Percentiles rank a stretch among this genome's conserved stretches.
Conservation (phyloP, 2,888 invertebrate genomes). For the Epicampocera succincta region DNA sequence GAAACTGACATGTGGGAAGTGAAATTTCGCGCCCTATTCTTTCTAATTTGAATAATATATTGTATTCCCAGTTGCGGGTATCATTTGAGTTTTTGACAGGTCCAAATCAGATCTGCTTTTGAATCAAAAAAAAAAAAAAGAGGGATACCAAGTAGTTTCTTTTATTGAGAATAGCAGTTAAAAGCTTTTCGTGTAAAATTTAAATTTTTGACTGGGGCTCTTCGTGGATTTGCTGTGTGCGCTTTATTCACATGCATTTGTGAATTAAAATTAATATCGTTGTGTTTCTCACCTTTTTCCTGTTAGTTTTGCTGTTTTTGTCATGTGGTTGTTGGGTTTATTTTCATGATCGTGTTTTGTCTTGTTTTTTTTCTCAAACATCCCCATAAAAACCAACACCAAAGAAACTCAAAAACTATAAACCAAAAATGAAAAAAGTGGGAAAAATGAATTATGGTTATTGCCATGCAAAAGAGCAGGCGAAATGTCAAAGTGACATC, state of each 20-base stretch:
- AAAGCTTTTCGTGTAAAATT: too few species aligned
- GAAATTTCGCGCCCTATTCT: too few species aligned
- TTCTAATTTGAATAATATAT: too few species aligned
- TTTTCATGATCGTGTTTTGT: conserved; percentile 51
- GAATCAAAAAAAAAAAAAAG: too few species aligned
- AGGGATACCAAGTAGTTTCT: too few species aligned
- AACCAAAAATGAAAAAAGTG: conserved; percentile 48
- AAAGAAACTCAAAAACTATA: conserved; percentile 31
- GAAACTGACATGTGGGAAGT: too few species aligned
- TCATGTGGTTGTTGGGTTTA: conserved; percentile 40
- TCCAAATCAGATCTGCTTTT: too few species aligned
- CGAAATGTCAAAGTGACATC: conserved; percentile 82
- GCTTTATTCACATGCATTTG: not conserved
- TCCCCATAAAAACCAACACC: conserved; percentile 63
- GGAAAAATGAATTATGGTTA: conserved; percentile 82
- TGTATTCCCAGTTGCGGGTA: too few species aligned
- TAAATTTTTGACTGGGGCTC: not conserved
- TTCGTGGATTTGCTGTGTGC: not conserved
- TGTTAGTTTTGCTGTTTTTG: conserved; percentile 32
- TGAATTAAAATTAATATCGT: conserved; percentile 1
- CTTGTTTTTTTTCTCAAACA: conserved; percentile 41
- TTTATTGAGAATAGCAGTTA: too few species aligned
- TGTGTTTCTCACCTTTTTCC: conserved; percentile 63
- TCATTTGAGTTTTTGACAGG: too few species aligned
- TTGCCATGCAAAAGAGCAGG: conserved; percentile 82